A percentile compares a stretch with the other conserved stretches of the same genome.
phyloP scores from a whole-genome alignment of 2,888 invertebrate genomes.

The Morpho deidamia region DNA sequence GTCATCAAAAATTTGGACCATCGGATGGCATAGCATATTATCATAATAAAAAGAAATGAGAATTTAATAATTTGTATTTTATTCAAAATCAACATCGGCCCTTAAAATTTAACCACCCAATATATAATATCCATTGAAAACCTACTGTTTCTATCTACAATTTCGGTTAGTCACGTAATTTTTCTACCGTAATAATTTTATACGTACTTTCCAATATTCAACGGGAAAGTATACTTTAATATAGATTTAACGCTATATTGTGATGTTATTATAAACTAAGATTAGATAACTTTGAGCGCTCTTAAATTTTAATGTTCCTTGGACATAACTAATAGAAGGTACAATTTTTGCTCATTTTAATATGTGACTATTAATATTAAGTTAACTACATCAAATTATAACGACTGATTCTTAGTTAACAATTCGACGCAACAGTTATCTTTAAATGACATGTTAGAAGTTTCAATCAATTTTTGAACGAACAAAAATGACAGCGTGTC shows the following conservation, averaged over 20 bases:
- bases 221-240: no score
- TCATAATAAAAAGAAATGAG: no score
- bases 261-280: neutral
- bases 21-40: no score
- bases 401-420: slow-evolving; percentile 31
- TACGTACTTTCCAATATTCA: neutral
- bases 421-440: slow-evolving; percentile 39
- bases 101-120: no score
- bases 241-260: neutral
- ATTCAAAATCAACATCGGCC: no score
- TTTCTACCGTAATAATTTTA: slow-evolving; percentile 3
- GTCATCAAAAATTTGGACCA: no score
- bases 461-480: no score
- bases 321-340: slow-evolving; percentile 6
- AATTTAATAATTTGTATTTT: no score
- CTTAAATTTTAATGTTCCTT: slow-evolving; percentile 25
- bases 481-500: no score
- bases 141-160: neutral
- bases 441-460: no score
- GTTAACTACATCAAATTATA: slow-evolving; percentile 18
- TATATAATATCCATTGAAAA: neutral
- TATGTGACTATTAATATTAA: neutral
- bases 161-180: neutral
- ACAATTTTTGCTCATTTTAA: neutral
- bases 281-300: slow-evolving; percentile 8